A percentile compares a stretch with the other conserved stretches of the same genome.
Conservation (phyloP, 2,888 invertebrate genomes). For the Patella caerulea region DNA sequence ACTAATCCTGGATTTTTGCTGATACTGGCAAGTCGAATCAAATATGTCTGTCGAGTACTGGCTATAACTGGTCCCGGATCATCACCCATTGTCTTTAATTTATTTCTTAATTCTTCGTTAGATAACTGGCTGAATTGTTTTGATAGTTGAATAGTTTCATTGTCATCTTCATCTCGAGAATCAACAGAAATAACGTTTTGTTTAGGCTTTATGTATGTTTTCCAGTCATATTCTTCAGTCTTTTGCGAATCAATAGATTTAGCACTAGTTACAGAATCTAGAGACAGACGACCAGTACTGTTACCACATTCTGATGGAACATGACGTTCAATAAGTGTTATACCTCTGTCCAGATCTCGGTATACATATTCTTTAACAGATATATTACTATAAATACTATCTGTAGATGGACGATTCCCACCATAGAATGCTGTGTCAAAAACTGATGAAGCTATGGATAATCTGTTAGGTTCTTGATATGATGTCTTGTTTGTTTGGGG, state of each 20-base stretch:
- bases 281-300: slow-evolving; percentile 44
- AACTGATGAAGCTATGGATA: neutral
- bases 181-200: slow-evolving; percentile 27
- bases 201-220: slow-evolving; percentile 26
- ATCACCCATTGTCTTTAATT: slow-evolving; percentile 76
- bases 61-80: slow-evolving; percentile 86
- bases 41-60: slow-evolving; percentile 83
- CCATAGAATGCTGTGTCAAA: neutral
- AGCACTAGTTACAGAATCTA: slow-evolving; percentile 48
- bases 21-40: slow-evolving; percentile 79
- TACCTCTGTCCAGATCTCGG: slow-evolving; percentile 55
- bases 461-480: neutral
- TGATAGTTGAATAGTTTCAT: slow-evolving; percentile 25
- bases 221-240: slow-evolving; percentile 58
- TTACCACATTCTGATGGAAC: slow-evolving; percentile 57
- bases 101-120: slow-evolving; percentile 47
- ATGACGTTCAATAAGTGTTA: slow-evolving; percentile 56
- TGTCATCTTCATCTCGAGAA: slow-evolving; percentile 21
- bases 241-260: slow-evolving; percentile 43
- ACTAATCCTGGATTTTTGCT: slow-evolving; percentile 47
- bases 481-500: slow-evolving; percentile 13
- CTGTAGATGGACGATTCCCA: slow-evolving; percentile 33
- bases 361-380: slow-evolving; percentile 56
- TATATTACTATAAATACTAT: slow-evolving; percentile 47
- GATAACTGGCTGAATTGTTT: slow-evolving; percentile 34